These are phyloP conservation scores for Cottoperca gobio DNA, from an alignment of 2,797 vertebrate species.

Conservation along the genomic window DNA sequence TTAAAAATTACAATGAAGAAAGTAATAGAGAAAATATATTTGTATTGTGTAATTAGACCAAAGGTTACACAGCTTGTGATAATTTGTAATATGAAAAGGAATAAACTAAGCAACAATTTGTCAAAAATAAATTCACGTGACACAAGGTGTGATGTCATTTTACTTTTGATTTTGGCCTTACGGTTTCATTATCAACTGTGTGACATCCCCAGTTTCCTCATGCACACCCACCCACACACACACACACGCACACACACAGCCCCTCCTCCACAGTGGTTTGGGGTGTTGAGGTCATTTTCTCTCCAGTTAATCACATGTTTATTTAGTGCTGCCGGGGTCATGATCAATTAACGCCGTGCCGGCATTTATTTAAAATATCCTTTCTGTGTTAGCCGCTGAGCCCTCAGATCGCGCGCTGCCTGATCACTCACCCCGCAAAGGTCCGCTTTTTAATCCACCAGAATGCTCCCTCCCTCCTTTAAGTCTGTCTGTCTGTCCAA, in stretches of 20 bases:
- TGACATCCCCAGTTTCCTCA: slow-evolving; percentile 15
- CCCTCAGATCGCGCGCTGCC: slow-evolving; percentile 64
- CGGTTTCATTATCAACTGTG: slow-evolving; percentile 34
- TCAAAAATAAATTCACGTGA: slow-evolving; percentile 7
- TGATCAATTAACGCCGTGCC: slow-evolving; percentile 80
- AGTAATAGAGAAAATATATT: not conserved
- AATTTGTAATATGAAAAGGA: not conserved
- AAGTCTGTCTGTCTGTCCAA: slow-evolving; percentile 62
- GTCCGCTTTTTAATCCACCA: slow-evolving; percentile 79
- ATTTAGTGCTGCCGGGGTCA: slow-evolving; percentile 80
- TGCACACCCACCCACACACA: slow-evolving; percentile 29
- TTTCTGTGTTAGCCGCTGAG: slow-evolving; percentile 69
- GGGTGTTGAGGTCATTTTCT: slow-evolving; percentile 75
- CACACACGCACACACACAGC: slow-evolving; percentile 31
- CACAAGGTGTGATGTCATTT: slow-evolving; percentile 3
- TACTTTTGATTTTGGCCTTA: slow-evolving; percentile 5
- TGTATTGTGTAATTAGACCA: not conserved
- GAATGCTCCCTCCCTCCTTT: slow-evolving; percentile 44
- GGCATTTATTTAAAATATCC: slow-evolving; percentile 85
- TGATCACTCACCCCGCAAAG: slow-evolving; percentile 78
- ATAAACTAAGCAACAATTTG: not conserved
- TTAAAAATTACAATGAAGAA: not conserved
- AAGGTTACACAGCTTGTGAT: not conserved
- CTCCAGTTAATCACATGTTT: slow-evolving; percentile 84
- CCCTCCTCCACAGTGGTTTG: slow-evolving; percentile 60